Evolutionary conservation across 1,140 invertebrate genomes (phyloP).

Genomic region (Lasaia peninsularis): DNA sequence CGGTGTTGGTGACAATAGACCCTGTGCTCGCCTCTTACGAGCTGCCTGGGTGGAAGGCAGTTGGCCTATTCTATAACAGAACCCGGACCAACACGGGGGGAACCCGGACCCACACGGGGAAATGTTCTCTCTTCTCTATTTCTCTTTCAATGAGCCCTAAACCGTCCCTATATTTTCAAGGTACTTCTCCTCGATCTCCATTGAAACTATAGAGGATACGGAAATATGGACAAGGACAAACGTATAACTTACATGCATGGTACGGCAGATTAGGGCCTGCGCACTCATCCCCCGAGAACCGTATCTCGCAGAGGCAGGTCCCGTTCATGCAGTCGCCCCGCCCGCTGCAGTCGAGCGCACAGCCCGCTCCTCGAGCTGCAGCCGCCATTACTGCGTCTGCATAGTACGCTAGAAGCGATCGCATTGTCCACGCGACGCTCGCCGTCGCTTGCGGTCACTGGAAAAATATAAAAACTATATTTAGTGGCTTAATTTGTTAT

Average conservation of each 20-base stretch:
- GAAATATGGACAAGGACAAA: background rate
- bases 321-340: constrained; percentile 94
- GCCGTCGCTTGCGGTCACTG: constrained; percentile 31
- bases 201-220: too few species aligned
- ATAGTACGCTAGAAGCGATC: constrained; percentile 65
- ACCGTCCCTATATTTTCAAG: too few species aligned
- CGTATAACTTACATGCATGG: constrained; percentile 73
- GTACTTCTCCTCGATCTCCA: too few species aligned
- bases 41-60: too few species aligned
- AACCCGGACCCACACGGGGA: too few species aligned
- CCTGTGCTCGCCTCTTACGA: too few species aligned
- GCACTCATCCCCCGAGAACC: constrained; percentile 80
- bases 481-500: background rate
- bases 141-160: too few species aligned
- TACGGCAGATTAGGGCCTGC: constrained; percentile 81
- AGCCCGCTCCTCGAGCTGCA: constrained; percentile 57
- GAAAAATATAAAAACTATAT: constrained; percentile 11
- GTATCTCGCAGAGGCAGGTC: constrained; percentile 93
- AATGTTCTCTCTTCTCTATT: too few species aligned
- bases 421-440: constrained; percentile 50
- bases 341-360: constrained; percentile 87
- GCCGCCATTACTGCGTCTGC: constrained; percentile 62
- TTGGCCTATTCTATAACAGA: too few species aligned
- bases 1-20: too few species aligned
- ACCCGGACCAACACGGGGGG: too few species aligned